These are phyloP conservation scores for Lacerta bilineata DNA, from an alignment of 2,797 vertebrate genomes.

Conservation along the genomic window DNA sequence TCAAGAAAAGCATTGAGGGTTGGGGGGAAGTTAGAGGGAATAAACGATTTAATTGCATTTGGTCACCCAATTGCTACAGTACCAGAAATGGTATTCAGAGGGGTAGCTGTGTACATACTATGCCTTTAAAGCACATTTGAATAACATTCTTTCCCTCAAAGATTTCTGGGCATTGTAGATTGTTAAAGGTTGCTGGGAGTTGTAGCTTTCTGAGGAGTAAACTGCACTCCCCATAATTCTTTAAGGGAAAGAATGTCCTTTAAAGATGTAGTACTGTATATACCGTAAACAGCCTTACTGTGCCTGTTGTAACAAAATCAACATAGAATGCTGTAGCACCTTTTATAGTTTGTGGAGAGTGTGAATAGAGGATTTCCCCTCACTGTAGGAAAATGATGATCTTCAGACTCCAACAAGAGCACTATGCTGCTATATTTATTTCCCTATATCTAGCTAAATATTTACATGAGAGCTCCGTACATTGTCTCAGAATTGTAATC, in stretches of 20 bases:
- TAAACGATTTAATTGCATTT: not conserved
- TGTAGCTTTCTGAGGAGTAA: too few relatives aligned
- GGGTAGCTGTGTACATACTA: not conserved
- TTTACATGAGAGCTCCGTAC: not conserved
- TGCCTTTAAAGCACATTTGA: too few relatives aligned
- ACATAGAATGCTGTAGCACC: not conserved
- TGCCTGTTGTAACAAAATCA: not conserved
- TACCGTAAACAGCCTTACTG: too few relatives aligned
- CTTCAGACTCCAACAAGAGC: not conserved
- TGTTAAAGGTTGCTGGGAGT: too few relatives aligned
- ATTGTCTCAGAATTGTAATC: not conserved
- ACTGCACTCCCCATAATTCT: too few relatives aligned
- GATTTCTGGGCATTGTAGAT: too few relatives aligned
- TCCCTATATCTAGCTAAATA: not conserved
- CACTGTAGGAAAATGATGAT: not conserved
- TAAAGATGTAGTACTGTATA: too few relatives aligned
- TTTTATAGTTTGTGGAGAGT: not conserved
- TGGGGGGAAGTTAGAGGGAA: not conserved
- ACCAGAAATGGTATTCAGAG: not conserved
- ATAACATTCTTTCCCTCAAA: too few relatives aligned
- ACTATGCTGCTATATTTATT: not conserved
- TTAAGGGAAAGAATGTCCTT: too few relatives aligned
- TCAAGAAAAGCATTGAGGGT: not conserved
- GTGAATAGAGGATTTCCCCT: not conserved
- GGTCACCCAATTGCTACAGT: not conserved